phyloP scores from a whole-genome alignment of 2,113 vertebrate genomes.

The Pseudonaja textilis region DNA sequence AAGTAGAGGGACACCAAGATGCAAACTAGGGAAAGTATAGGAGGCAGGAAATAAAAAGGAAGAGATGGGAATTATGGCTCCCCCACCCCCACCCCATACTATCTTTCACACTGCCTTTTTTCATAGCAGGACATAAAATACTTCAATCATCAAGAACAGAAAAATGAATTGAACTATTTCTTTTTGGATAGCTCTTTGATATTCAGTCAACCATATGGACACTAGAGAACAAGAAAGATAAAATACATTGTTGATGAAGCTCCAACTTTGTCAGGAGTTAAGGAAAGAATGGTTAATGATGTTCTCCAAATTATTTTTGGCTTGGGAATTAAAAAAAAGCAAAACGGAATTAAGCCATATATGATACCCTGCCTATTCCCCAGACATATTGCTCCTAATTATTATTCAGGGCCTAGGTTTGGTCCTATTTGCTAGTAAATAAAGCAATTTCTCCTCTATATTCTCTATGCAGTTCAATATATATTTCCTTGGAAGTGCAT shows the following conservation, averaged over 20 bases:
- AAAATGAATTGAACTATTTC: conserved; percentile 76
- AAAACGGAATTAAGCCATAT: conserved; percentile 44
- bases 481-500: neutral
- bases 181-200: conserved; percentile 81
- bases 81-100: neutral
- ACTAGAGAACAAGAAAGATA: conserved; percentile 71
- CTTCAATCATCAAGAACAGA: conserved; percentile 67
- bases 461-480: neutral
- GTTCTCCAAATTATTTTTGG: conserved; percentile 58
- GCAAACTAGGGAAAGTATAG: neutral
- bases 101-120: neutral
- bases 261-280: conserved; percentile 38
- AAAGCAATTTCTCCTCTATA: conserved; percentile 39
- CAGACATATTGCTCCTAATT: conserved; percentile 66
- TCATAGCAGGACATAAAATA: conserved; percentile 5
- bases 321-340: conserved; percentile 54
- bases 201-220: conserved; percentile 82
- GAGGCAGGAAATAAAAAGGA: neutral
- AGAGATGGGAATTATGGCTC: neutral
- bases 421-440: neutral
- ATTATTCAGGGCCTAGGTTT: conserved; percentile 9
- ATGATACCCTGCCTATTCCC: conserved; percentile 10
- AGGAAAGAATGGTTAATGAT: conserved; percentile 56
- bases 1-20: neutral
- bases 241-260: conserved; percentile 61